Evolutionary conservation across 64 coral and sea anemone genomes (phyloP).

Genomic region (Cladopsammia gracilis): DNA sequence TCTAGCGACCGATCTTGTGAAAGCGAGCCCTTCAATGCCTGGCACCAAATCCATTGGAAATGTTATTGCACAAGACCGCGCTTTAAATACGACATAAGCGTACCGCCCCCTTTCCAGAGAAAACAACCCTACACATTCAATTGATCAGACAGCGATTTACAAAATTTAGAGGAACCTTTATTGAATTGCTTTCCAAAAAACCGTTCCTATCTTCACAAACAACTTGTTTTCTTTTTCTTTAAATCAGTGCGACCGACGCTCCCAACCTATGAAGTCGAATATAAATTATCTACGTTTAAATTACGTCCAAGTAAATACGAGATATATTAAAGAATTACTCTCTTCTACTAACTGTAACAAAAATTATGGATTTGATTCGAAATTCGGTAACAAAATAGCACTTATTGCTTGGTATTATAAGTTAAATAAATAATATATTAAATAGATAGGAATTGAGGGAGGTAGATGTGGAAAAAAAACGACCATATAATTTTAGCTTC

Average conservation of each 20-base stretch:
- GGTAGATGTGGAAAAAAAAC: constrained; percentile 49
- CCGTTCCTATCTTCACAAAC: constrained; percentile 53
- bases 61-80: constrained; percentile 34
- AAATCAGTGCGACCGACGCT: constrained; percentile 43
- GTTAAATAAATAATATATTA: constrained; percentile 99
- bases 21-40: constrained; percentile 25
- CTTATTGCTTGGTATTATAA: constrained; percentile 98
- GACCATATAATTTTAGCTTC: constrained; percentile 83
- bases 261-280: constrained; percentile 44
- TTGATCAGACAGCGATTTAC: constrained; percentile 30
- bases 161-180: constrained; percentile 58
- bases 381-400: constrained; percentile 97
- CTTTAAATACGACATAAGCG: not conserved
- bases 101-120: not conserved
- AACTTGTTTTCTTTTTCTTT: constrained; percentile 6
- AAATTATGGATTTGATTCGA: constrained; percentile 82
- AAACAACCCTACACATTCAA: not conserved
- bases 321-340: constrained; percentile 90
- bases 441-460: constrained; percentile 87
- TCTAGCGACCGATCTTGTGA: not conserved
- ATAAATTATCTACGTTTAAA: constrained; percentile 95
- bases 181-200: constrained; percentile 43
- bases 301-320: constrained; percentile 79
- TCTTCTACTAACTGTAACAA: constrained; percentile 92
- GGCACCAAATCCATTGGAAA: not conserved